Evolutionary conservation across 2,797 vertebrate genomes (phyloP), one percentile per base, ranked within the genome.

Genomic region (Knipowitschia caucasica): DNA sequence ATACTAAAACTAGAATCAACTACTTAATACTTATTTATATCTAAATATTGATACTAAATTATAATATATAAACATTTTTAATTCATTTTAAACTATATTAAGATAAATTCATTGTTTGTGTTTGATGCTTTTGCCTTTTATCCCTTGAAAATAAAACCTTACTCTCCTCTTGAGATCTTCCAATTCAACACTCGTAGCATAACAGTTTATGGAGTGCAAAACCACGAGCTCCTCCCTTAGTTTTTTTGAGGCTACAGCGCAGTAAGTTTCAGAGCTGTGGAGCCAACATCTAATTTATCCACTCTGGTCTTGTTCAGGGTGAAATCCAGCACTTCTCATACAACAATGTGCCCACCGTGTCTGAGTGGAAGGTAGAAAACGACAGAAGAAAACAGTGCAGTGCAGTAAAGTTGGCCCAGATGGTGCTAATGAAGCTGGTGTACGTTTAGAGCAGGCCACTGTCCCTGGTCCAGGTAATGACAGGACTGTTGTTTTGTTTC

Each of bases 391-490:
- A 62, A 80, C 71, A 80, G 72, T n/a, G 64, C 65, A 78, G 60
- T 67, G 36, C 59, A 78, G 71, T 77, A 83, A 89, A 90, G 80
- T 78, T 56, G 65, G 85, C 89, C 80, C 86, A 90, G 86, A 87
- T 90, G 88, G 69, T 11, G 52, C 75, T 85, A 82, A 87, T 88
- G 85, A 86, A 86, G 77, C 77, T 57, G 69, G 67, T 61, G 38
- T 77, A 76, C 72, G 76, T 65, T 78, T 61, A 53, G 65, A 34
- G 64, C 53, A 42, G 62, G 78, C 71, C 73, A 81, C 73, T 63
- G 64, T 70, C 67, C 68, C 61, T 33, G 10, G 68, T 73, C 53
- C 63, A 77, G 74, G 67, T 85, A 82, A 87, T 81, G 73, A 83
- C 71, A 85, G 79, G 78, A 74, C 74, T 46, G 71, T 64, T 68